Base-by-base conservation (phyloP, 1,140 invertebrate species). In the Hydropsyche tenuis region DNA sequence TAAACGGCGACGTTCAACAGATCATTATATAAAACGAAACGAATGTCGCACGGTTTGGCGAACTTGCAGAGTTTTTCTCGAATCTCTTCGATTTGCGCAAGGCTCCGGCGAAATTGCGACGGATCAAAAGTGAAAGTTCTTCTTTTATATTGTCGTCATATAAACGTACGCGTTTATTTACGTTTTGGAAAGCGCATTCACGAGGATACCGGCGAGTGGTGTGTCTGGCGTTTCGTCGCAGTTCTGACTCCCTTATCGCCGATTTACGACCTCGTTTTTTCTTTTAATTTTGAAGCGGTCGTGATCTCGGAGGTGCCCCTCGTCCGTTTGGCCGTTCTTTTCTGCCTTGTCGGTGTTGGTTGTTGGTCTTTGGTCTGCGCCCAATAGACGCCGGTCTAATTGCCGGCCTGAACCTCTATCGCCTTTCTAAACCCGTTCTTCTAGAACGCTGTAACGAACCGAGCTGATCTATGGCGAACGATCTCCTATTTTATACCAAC, bases 311-410 rank as follows among this genome's bases (percentile, higher is more conserved):
- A 46, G 45, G 45, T n/a, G n/a, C n/a, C n/a, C n/a, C n/a, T n/a
- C n/a, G n/a, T n/a, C n/a, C n/a, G n/a, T n/a, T n/a, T n/a, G n/a
- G n/a, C n/a, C n/a, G n/a, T n/a, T n/a, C n/a, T n/a, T n/a, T n/a
- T n/a, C n/a, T n/a, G n/a, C n/a, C n/a, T n/a, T 37, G 30, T 53
- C 48, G n/a, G 48, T 18, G 16, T 48, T 3, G 46, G 12, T 18
- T 48, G 46, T 18, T 18, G 2, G 46, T 14, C 12, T 48, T 18
- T 14, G 12, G 46, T 14, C 48, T 53, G 48, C 48, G 20, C 16
- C 48, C 16, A 53, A 53, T 53, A 53, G 48, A 53, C 48, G 48
- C 7, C 16, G 48, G 48, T 53, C 48, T 53, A 53, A 53, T 53
- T 53, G 48, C 48, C 16, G 48, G 7, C n/a, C 7, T 18, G 48